Percentiles rank a stretch among this genome's conserved stretches.
These are phyloP conservation scores for Tipula lateralis DNA, from an alignment of 2,888 invertebrate species.

Conservation along the genomic window DNA sequence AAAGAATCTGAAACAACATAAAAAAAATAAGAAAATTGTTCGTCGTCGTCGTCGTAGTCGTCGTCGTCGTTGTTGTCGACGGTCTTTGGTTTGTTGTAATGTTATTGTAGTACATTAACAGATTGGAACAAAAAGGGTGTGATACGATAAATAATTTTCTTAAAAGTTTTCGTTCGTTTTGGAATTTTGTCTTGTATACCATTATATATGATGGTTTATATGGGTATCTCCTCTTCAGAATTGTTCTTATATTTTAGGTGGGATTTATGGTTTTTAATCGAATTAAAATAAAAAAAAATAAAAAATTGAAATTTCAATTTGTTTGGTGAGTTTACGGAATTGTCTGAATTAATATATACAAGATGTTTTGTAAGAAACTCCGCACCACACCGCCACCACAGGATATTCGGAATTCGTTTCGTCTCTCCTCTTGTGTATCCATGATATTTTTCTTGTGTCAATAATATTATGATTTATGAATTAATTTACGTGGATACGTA, in stretches of 20 bases:
- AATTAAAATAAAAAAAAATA: conserved; percentile 5
- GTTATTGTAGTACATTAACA: neutral
- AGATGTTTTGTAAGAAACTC: neutral
- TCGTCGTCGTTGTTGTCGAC: too few species aligned
- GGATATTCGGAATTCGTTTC: neutral
- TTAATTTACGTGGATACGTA: neutral
- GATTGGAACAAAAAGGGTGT: neutral
- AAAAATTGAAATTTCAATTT: conserved; percentile 7
- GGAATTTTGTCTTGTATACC: neutral
- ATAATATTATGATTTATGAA: conserved; percentile 11
- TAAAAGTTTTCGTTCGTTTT: neutral
- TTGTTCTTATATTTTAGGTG: neutral
- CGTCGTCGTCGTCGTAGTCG: too few species aligned
- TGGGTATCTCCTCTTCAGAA: neutral
- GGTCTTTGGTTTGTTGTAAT: neutral
- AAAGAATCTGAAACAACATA: neutral
- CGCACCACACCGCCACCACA: neutral
- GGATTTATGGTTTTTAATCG: conserved; percentile 5
- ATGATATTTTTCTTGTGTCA: neutral
- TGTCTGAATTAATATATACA: neutral
- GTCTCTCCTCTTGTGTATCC: neutral
- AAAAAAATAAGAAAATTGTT: conserved; percentile 12
- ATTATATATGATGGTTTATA: neutral
- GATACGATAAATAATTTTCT: neutral
- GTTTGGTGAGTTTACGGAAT: neutral